Evolutionary conservation across 2,797 vertebrate species (phyloP), one percentile per base, ranked within the genome.

Genomic region (Enteromius afrohamiltoni): DNA sequence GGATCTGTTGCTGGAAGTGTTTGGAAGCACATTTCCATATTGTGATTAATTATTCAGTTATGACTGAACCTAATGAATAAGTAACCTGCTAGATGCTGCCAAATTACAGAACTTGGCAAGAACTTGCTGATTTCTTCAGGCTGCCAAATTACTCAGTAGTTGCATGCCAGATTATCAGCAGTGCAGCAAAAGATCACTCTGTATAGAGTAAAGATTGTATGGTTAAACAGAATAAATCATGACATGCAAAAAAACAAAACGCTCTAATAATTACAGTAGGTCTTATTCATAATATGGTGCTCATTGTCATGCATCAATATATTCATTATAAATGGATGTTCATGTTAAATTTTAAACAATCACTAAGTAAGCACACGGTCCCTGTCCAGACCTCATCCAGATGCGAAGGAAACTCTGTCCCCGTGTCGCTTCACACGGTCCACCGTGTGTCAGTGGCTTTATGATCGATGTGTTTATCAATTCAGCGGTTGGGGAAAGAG

Each of bases 391-490:
- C 82, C 62, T 82, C 68, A 68, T 73, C 67, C 70, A 81, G 85
- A 78, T 90, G 82, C 85, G 90, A 84, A 88, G 82, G 84, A 88
- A 76, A 92, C 88, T 88, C 86, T 88, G 85, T 90, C 86, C 69
- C 78, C 78, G 49, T 87, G 86, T 88, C 77, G 58, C 84, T 90
- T 84, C 81, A 88, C 88, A 84, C 91, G 86, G 87, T 74, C 74
- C 77, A 87, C 86, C 90, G 91, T 92, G 91, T 92, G 87, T 92
- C 90, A 92, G 92, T 77, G 92, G 91, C 90, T 92, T 80, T 34
- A 88, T 92, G 92, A 93, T 92, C 90, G 91, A 94, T 93, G 92
- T 94, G 93, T 95, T 94, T 92, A 93, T 95, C 93, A 93, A 90
- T 91, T 92, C 87, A 85, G 93, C 31, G 92, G 92, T 91, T 87